Percentiles rank a stretch among this genome's conserved stretches.
phyloP scores from a whole-genome alignment of 1,140 invertebrate species.

The Homalodisca vitripennis region DNA sequence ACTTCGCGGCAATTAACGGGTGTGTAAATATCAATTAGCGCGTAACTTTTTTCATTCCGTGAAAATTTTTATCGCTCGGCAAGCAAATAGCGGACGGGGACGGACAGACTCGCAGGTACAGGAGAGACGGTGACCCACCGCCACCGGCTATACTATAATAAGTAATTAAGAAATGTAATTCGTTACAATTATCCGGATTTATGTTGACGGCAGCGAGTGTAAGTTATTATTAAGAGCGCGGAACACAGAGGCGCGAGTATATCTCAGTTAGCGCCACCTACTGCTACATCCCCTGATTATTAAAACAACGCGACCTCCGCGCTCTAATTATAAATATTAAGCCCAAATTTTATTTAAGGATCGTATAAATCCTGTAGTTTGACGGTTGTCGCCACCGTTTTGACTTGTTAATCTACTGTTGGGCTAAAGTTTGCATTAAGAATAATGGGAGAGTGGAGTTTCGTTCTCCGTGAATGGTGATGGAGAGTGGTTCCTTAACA shows the following conservation, averaged over 20 bases:
- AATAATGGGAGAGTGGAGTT: neutral
- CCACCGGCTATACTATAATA: constrained; percentile 37
- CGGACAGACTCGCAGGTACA: too few species aligned
- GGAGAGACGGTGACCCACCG: neutral
- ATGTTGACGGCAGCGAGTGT: constrained; percentile 8
- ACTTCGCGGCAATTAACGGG: too few species aligned
- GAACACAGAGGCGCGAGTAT: neutral
- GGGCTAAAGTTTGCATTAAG: neutral
- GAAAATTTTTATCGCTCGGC: too few species aligned
- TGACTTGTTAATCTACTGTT: neutral
- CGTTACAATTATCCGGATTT: constrained; percentile 37
- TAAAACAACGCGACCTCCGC: neutral
- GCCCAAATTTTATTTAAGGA: constrained; percentile 15
- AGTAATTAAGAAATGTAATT: constrained; percentile 41
- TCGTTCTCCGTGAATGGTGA: neutral
- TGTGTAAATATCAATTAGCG: too few species aligned
- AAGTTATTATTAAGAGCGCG: neutral
- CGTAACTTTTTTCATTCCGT: too few species aligned
- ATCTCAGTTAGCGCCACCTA: constrained; percentile 4
- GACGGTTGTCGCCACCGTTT: neutral
- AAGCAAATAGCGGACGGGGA: too few species aligned
- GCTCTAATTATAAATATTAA: constrained; percentile 17
- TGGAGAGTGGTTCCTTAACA: too few species aligned
- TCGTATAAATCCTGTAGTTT: constrained; percentile 13
- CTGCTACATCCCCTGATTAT: neutral